Evolutionary conservation across 1,140 invertebrate species (phyloP).

Genomic region (Steinernema feltiae): DNA sequence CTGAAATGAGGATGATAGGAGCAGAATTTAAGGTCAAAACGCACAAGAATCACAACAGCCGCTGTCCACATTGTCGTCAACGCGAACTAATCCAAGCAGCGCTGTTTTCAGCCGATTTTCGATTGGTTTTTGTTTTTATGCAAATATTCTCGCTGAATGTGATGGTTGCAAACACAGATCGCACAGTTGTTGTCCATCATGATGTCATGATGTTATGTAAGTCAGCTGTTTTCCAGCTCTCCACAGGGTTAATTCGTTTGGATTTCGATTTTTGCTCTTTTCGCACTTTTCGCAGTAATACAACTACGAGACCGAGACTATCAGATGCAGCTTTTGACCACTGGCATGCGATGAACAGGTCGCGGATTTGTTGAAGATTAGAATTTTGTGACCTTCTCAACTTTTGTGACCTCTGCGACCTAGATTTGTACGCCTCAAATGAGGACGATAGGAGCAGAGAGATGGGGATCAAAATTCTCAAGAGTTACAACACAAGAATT

Average conservation of each 20-base stretch:
- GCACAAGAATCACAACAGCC: no score
- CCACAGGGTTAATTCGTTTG: neutral
- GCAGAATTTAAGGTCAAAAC: no score
- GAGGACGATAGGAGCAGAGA: no score
- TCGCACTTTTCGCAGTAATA: neutral
- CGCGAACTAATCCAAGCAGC: neutral
- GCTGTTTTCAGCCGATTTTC: neutral
- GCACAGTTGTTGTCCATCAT: neutral
- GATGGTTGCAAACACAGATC: neutral
- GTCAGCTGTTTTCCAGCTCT: neutral
- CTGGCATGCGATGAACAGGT: neutral
- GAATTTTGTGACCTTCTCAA: neutral
- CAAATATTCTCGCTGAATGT: neutral
- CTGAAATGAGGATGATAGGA: no score
- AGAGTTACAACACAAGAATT: no score
- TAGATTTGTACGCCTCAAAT: neutral
- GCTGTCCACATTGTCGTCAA: neutral
- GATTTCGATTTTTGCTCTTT: neutral
- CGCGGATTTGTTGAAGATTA: no score
- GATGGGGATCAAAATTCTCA: no score
- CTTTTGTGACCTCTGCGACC: neutral
- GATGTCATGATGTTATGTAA: neutral
- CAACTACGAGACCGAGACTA: neutral
- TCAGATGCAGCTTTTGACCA: neutral
- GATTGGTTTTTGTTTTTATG: neutral